Percentiles rank a stretch among this genome's conserved stretches.
These are phyloP conservation scores for Gymnodraco acuticeps DNA, from an alignment of 2,797 vertebrate species.

Conservation along the genomic window DNA sequence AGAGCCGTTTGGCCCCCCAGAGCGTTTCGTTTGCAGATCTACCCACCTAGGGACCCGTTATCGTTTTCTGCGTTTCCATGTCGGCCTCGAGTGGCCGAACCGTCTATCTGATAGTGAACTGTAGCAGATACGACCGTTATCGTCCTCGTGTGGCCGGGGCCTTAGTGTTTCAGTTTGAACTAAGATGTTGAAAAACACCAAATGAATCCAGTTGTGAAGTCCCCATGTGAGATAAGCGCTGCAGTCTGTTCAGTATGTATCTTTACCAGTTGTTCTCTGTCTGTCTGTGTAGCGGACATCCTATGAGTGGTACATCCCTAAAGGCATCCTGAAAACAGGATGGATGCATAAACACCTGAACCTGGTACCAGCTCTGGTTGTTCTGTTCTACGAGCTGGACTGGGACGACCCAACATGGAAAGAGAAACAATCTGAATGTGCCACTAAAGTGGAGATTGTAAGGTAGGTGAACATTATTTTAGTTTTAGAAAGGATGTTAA, in stretches of 20 bases:
- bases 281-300: conserved; percentile 89
- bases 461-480: conserved; percentile 81
- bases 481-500: neutral
- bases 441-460: conserved; percentile 97
- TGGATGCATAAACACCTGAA: conserved; percentile 99
- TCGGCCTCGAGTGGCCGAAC: no score
- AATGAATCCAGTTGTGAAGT: neutral
- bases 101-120: no score
- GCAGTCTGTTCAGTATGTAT: neutral
- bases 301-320: conserved; percentile 99
- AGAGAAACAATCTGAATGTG: conserved; percentile 96
- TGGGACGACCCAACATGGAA: conserved; percentile 99
- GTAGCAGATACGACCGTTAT: no score
- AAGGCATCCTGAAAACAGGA: conserved; percentile 96
- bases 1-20: no score
- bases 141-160: no score
- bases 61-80: no score
- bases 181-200: neutral
- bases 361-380: conserved; percentile 95
- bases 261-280: neutral
- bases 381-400: conserved; percentile 97
- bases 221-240: neutral
- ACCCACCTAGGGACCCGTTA: no score
- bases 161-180: no score
- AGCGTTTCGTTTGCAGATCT: no score